Evolutionary conservation across 2,797 vertebrate genomes (phyloP).

Genomic region (Vultur gryphus): DNA sequence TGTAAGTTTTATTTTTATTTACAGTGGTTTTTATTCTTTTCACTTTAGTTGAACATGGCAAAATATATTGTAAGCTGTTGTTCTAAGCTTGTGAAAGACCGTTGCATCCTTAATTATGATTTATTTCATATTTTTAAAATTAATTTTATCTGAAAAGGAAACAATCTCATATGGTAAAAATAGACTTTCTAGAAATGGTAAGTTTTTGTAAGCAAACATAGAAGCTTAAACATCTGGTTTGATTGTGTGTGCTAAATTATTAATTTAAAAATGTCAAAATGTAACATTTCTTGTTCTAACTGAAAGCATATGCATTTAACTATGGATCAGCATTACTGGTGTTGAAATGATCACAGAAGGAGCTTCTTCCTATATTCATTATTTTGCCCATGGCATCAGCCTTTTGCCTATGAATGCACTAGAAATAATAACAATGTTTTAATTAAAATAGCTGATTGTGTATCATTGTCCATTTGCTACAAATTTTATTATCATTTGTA

Average conservation of each 20-base stretch:
- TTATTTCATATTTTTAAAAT: neutral
- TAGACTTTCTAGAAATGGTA: neutral
- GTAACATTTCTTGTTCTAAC: neutral
- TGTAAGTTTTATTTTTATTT: neutral
- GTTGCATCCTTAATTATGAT: neutral
- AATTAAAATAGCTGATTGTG: neutral
- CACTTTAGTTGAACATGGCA: neutral
- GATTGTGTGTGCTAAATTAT: neutral
- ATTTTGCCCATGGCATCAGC: neutral
- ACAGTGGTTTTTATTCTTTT: neutral
- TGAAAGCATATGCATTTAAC: neutral
- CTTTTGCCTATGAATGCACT: neutral
- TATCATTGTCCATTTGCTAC: neutral
- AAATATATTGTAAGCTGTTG: neutral
- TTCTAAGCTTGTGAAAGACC: neutral
- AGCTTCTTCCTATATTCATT: neutral
- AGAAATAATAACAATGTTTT: neutral
- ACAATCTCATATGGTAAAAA: neutral
- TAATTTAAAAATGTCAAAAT: neutral
- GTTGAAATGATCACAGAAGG: neutral
- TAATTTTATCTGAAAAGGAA: neutral
- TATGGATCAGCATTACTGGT: neutral
- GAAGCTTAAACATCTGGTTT: neutral
- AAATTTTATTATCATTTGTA: neutral
- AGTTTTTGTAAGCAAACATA: neutral